These are phyloP conservation scores for Apostichopus californicus DNA, from an alignment of 35 echinoderm and acorn worm species.

Conservation along the genomic window DNA sequence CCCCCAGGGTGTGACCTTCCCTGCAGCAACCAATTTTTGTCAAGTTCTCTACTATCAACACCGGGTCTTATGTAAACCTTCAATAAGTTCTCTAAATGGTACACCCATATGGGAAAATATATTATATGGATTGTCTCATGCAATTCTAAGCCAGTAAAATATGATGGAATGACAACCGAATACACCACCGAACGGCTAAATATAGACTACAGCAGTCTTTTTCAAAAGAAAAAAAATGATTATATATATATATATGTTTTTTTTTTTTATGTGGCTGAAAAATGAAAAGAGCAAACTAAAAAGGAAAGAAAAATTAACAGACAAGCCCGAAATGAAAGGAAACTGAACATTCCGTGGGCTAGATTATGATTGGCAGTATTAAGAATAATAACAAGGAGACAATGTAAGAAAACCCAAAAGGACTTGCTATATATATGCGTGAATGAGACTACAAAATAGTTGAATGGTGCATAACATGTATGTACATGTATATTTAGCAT, in stretches of 20 bases:
- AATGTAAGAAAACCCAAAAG: too few relatives aligned
- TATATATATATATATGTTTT: too few relatives aligned
- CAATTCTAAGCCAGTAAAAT: background rate
- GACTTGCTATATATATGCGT: too few relatives aligned
- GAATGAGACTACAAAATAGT: too few relatives aligned
- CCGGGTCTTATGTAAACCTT: slow-evolving; percentile 26
- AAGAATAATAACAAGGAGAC: too few relatives aligned
- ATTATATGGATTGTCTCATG: background rate
- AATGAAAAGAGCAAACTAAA: background rate
- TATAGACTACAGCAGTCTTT: background rate
- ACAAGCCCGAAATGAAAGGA: too few relatives aligned
- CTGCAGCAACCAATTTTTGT: slow-evolving; percentile 51
- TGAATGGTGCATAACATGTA: too few relatives aligned
- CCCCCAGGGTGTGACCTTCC: slow-evolving; percentile 50
- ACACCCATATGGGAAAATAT: slow-evolving; percentile 27
- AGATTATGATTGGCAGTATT: too few relatives aligned
- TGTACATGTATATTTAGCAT: too few relatives aligned
- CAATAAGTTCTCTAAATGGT: slow-evolving; percentile 12
- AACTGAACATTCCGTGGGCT: too few relatives aligned
- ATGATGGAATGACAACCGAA: background rate
- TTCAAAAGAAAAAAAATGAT: background rate
- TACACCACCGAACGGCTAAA: background rate
- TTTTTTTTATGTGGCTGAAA: background rate
- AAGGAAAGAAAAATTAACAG: background rate
- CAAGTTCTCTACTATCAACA: slow-evolving; percentile 52